A percentile compares a stretch with the other conserved stretches of the same genome.
Conservation (phyloP, 2,113 vertebrate genomes). For the Brachypteracias leptosomus region DNA sequence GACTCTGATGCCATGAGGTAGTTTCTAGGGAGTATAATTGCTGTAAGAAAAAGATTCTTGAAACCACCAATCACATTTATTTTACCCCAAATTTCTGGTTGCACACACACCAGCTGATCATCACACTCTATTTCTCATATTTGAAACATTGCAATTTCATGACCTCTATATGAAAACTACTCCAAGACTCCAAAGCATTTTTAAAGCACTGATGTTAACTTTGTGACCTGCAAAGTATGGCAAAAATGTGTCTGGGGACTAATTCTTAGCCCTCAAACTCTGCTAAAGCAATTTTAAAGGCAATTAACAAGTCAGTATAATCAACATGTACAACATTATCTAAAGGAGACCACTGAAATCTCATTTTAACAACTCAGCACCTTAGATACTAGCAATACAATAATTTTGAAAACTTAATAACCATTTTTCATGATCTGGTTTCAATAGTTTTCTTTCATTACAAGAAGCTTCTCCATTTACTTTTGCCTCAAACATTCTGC, state of each 20-base stretch:
- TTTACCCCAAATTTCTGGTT: background rate
- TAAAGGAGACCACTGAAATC: background rate
- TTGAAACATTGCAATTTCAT: background rate
- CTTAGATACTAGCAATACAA: conserved; percentile 9
- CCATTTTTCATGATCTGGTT: conserved; percentile 2
- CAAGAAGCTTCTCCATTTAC: conserved; percentile 37
- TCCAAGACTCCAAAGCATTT: background rate
- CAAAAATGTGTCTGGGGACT: background rate
- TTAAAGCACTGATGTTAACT: background rate
- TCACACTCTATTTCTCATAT: background rate
- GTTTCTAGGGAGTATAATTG: background rate
- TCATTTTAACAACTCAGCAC: conserved; percentile 15
- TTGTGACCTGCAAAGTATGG: background rate
- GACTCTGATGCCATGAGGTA: background rate
- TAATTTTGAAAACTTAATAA: background rate
- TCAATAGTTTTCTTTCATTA: conserved; percentile 22
- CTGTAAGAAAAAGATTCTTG: background rate
- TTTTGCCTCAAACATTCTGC: conserved; percentile 19
- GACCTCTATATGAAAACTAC: background rate
- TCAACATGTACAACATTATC: background rate
- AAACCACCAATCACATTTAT: background rate
- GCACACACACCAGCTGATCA: background rate
- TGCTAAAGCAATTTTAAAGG: background rate
- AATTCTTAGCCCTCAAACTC: background rate
- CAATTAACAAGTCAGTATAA: background rate